Evolutionary conservation across 2,888 invertebrate genomes (phyloP), one percentile per base, ranked within the genome.

Genomic region (Camponotus fellah): DNA sequence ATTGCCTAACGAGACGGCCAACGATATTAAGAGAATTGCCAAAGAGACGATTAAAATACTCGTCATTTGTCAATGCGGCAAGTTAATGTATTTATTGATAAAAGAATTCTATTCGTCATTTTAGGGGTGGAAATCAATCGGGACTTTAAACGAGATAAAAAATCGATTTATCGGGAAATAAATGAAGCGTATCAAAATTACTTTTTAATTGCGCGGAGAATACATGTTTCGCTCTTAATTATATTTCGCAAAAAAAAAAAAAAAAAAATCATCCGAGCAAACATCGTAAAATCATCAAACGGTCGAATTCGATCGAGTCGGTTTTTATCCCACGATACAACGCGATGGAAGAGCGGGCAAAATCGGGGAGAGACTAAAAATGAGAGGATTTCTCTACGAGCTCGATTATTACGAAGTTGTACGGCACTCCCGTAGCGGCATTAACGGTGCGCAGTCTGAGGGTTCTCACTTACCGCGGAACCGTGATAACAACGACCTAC

Each of bases 401-500:
- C 86, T 89, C 87, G 91, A 90, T 92, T 88, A 91, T 92, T 89
- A 90, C 83, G 90, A 91, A 88, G 87, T 88, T 83, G 86, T 81
- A 87, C 85, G 74, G 86, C 86, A 86, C 85, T 56, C 32, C 49
- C 12, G 40, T 68, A 32, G 86, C 87, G 82, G 80, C 64, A 86
- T 86, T 86, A 90, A 88, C 88, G 90, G 85, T 88, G 87, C 86
- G 86, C 88, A 89, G 89, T 91, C 88, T 86, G 90, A 93, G 92
- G 85, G 89, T 89, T 90, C 91, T 92, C 91, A 91, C 90, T 93
- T 92, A 92, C 91, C 91, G 87, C 87, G 89, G 90, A 88, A 91
- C 91, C 92, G 92, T 91, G 92, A 93, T 93, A 92, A 93, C 91
- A 91, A 93, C 90, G 90, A 90, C 87, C 90, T 88, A 89, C 37